A percentile compares a stretch with the other conserved stretches of the same genome.
These are phyloP conservation scores for Pseudomugil tenellus DNA, from an alignment of 2,797 vertebrate species.

Conservation along the genomic window DNA sequence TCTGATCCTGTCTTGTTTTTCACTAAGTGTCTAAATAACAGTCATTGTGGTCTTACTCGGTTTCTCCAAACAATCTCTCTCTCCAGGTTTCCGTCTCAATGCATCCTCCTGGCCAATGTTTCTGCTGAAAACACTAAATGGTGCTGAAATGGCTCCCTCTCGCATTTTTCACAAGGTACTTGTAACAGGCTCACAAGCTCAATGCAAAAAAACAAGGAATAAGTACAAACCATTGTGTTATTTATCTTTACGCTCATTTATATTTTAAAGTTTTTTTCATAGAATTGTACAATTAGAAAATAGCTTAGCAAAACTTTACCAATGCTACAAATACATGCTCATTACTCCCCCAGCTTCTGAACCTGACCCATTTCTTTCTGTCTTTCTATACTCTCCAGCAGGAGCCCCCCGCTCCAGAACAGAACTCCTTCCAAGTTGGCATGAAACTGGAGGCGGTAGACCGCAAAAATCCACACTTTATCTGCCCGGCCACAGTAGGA, in stretches of 20 bases:
- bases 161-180: slow-evolving; percentile 98
- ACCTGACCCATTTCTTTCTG: slow-evolving; percentile 28
- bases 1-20: neutral
- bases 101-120: slow-evolving; percentile 99
- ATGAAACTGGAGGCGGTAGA: slow-evolving; percentile 99
- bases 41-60: neutral
- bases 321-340: neutral
- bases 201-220: neutral
- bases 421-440: slow-evolving; percentile 96
- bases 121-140: slow-evolving; percentile 97
- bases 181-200: slow-evolving; percentile 50
- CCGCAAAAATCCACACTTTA: slow-evolving; percentile 99
- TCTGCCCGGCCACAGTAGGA: slow-evolving; percentile 97
- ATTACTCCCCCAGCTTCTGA: slow-evolving; percentile 1
- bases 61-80: slow-evolving; percentile 4
- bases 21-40: neutral
- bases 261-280: neutral
- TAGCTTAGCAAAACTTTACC: neutral
- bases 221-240: neutral
- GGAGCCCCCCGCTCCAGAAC: slow-evolving; percentile 94
- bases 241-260: neutral
- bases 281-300: neutral
- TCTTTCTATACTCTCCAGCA: slow-evolving; percentile 76
- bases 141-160: slow-evolving; percentile 97
- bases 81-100: slow-evolving; percentile 94